Base-by-base conservation (phyloP, 2,113 vertebrate species). In the Rissa tridactyla region DNA sequence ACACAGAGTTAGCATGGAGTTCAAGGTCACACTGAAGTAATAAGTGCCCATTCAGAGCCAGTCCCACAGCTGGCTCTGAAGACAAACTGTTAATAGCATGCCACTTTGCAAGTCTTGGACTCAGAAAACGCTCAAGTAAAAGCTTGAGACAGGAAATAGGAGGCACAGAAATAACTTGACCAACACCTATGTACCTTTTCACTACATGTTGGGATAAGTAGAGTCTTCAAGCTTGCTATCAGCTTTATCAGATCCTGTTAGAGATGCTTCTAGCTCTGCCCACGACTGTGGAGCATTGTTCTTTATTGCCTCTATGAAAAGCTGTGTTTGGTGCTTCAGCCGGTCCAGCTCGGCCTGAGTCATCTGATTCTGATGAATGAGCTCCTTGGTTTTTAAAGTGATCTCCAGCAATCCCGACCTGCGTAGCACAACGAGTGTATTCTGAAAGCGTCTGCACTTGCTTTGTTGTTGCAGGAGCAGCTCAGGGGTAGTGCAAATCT, bases 321-420 rank as follows among this genome's bases (percentile, higher is more conserved):
- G 98, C 55, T 97, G 97, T 0, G 99, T 99, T 90, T 99, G 99
- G 96, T 99, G 98, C 94, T 98, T 99, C 22, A 99, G 98, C 64
- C 97, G 98, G 94, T 98, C 98, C 85, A 99, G 97, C 94, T 99
- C 98, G 2, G 97, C 89, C 94, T 99, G 99, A 7, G 99, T 99
- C 82, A 98, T 98, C 65, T 98, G 99, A 95, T 99, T 99, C 93
- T 99, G 99, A 78, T 98, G 98, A 83, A 99, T 99, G 82, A 99
- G 94, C 95, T 99, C 99, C 98, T 99, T 99, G n/a, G 98, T 99
- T 94, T 99, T 99, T 97, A 99, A 96, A 38, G 99, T 99, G 96
- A 99, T 99, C 62, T 98, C 99, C 94, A 99, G 98, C 96, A 99
- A 89, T 3, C 99, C 99, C 0, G 99, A 99, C 57, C 97, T 98